phyloP scores from a whole-genome alignment of 2,113 vertebrate genomes.

The Athene cunicularia region DNA sequence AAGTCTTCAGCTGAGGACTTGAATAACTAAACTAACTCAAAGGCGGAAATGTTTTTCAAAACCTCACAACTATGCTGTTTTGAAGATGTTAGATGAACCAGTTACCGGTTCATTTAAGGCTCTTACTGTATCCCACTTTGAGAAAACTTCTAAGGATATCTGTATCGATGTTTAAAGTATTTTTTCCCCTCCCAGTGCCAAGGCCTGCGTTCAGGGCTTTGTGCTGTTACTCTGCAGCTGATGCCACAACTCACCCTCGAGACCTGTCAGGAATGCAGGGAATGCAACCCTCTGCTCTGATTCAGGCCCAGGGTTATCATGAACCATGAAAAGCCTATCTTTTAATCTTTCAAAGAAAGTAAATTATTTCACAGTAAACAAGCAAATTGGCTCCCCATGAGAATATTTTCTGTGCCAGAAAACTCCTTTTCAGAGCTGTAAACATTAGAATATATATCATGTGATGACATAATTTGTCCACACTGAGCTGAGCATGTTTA shows the following conservation, averaged over 20 bases:
- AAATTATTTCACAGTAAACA: slow-evolving; percentile 53
- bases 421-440: neutral
- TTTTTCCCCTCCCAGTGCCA: neutral
- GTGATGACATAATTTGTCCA: neutral
- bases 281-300: slow-evolving; percentile 36
- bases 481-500: neutral
- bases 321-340: slow-evolving; percentile 34
- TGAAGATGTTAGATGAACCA: neutral
- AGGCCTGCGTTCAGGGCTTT: neutral
- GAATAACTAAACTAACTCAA: neutral
- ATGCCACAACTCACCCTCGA: slow-evolving; percentile 9
- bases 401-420: neutral
- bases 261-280: slow-evolving; percentile 47
- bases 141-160: neutral
- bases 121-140: neutral
- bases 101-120: neutral
- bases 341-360: slow-evolving; percentile 49
- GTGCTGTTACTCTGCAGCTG: neutral
- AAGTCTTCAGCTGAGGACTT: neutral
- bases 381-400: neutral
- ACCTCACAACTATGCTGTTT: neutral
- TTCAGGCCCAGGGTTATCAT: slow-evolving; percentile 36
- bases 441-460: neutral
- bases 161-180: neutral
- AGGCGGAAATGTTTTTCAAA: neutral